These are phyloP conservation scores for Germaria angustata DNA, from an alignment of 2,888 invertebrate species.

Conservation along the genomic window DNA sequence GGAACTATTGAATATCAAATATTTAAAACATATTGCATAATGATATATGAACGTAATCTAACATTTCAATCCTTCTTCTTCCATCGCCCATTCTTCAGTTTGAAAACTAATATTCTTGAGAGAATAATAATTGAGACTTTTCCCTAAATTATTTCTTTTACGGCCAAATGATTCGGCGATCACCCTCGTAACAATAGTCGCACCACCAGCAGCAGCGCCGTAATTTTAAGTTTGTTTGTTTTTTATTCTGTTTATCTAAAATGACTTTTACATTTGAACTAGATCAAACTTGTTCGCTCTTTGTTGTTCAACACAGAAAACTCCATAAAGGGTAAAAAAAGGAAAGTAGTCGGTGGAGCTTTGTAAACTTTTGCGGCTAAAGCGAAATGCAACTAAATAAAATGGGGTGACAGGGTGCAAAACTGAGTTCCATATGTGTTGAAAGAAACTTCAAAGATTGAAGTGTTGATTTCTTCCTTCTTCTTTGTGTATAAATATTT, in stretches of 20 bases:
- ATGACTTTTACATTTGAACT: slow-evolving; percentile 31
- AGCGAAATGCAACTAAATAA: not conserved
- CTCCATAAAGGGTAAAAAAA: slow-evolving; percentile 20
- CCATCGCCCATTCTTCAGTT: too few relatives aligned
- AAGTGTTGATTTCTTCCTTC: not conserved
- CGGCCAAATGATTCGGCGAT: not conserved
- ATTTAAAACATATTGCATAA: too few relatives aligned
- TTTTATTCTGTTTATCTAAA: slow-evolving; percentile 25
- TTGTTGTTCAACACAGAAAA: not conserved
- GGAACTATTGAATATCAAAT: too few relatives aligned
- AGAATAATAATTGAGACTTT: too few relatives aligned
- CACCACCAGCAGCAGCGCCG: not conserved
- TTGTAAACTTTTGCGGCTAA: slow-evolving; percentile 5
- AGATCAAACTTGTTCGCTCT: slow-evolving; percentile 2
- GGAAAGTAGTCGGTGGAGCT: not conserved
- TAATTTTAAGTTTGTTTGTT: not conserved
- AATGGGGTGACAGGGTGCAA: not conserved
- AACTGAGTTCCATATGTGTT: not conserved
- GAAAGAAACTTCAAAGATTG: not conserved
- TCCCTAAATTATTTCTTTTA: too few relatives aligned
- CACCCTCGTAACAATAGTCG: not conserved
- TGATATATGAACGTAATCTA: too few relatives aligned
- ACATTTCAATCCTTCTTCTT: too few relatives aligned
- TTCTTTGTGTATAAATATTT: not conserved
- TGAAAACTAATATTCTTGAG: too few relatives aligned